Evolutionary conservation across 2,888 invertebrate genomes (phyloP), one percentile per base, ranked within the genome.

Genomic region (Myathropa florea): DNA sequence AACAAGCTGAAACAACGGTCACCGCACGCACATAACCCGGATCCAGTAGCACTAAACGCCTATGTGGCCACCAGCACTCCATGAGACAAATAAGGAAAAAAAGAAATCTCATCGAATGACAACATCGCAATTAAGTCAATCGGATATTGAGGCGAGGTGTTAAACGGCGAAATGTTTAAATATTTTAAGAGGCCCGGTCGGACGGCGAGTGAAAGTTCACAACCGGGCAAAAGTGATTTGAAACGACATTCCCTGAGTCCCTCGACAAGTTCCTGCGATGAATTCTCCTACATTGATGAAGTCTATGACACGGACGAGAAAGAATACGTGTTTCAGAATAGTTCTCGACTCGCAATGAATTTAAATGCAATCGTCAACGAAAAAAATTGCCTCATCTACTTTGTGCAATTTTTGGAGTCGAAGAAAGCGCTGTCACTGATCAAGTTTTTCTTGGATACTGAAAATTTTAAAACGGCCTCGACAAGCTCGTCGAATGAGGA

Each of bases 321-420:
- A 12, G 33, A 81, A n/a, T 55, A 46, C 9, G 36, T 91, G 64
- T 91, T 91, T 64, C 89, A 90, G 86, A 90, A 90, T 79, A 89
- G 90, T 53, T 92, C 92, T 0, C 94, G 95, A 78, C 93, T 98
- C 71, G 96, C 96, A 4, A 95, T 96, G 93, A 95, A 95, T 70
- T 93, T 98, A 82, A 93, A 94, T 81, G 96, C 97, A 90, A 95
- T 97, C 88, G 93, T 98, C 18, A 93, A 94, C 28, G 97, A 97
- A 92, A 96, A 96, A 91, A 95, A 95, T 91, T 96, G 96, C 76
- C 93, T 98, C 28, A 95, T 95, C 63, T 97, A 97, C 92, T 97
- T 98, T 91, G 94, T 97, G 75, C 97, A 97, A 90, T 98, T 95
- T 92, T 95, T 98, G 95, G 97, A 97, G 90, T 94, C 95, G n/a